Evolutionary conservation across 1,140 invertebrate species (phyloP).

Genomic region (Drosophila watanabei): DNA sequence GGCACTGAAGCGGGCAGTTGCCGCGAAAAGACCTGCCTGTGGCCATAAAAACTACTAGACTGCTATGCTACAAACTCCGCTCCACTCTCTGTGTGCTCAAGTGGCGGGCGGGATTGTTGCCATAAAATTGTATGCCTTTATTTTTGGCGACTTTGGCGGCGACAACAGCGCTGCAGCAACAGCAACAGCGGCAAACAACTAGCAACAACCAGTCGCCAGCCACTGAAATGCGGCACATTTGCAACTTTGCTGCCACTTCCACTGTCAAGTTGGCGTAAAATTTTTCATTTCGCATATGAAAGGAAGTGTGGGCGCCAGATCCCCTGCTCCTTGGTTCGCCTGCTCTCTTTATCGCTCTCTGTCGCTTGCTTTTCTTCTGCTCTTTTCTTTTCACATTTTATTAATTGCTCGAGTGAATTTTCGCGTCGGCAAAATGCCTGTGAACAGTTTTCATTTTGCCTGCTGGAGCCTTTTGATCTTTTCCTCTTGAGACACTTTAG

Average conservation of each 20-base stretch:
- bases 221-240: slow-evolving; percentile 66
- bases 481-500: slow-evolving; percentile 48
- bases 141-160: slow-evolving; percentile 64
- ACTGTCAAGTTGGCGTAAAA: slow-evolving; percentile 82
- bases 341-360: slow-evolving; percentile 38
- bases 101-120: slow-evolving; percentile 47
- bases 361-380: slow-evolving; percentile 29
- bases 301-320: slow-evolving; percentile 80
- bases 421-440: slow-evolving; percentile 69
- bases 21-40: slow-evolving; percentile 58
- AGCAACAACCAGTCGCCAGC: slow-evolving; percentile 24
- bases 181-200: slow-evolving; percentile 26
- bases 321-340: not conserved
- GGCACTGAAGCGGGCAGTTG: slow-evolving; percentile 29
- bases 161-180: slow-evolving; percentile 24
- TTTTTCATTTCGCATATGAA: slow-evolving; percentile 83
- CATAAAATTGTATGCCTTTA: slow-evolving; percentile 76
- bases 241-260: slow-evolving; percentile 80
- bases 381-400: slow-evolving; percentile 67
- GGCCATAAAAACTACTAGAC: slow-evolving; percentile 72
- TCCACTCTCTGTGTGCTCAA: slow-evolving; percentile 50
- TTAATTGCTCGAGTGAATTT: slow-evolving; percentile 81
- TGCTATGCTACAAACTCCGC: slow-evolving; percentile 3
- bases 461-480: slow-evolving; percentile 67
- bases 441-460: slow-evolving; percentile 61